Conservation (phyloP, 2,797 vertebrate genomes). For the Luscinia luscinia region DNA sequence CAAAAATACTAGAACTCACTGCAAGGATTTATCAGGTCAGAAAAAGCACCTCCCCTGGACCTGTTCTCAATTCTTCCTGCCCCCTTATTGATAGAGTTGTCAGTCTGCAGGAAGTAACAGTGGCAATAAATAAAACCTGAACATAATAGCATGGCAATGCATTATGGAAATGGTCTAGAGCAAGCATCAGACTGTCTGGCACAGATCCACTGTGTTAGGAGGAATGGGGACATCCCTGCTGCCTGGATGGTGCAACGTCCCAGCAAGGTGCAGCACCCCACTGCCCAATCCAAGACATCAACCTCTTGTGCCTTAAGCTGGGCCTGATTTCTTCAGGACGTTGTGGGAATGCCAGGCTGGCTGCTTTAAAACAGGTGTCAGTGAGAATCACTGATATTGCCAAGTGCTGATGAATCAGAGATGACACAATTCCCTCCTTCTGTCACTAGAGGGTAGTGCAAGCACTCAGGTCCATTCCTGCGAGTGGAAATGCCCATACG, state of each 20-base stretch:
- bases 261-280: background rate
- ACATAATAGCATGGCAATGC: background rate
- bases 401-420: background rate
- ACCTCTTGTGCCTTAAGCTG: background rate
- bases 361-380: background rate
- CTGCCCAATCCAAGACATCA: background rate
- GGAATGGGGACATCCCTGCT: background rate
- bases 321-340: background rate
- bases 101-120: background rate
- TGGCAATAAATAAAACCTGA: background rate
- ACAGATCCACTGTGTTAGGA: background rate
- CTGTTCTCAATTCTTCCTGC: background rate
- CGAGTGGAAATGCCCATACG: background rate
- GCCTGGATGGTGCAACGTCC: background rate
- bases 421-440: background rate
- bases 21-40: background rate
- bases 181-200: background rate
- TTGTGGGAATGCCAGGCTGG: background rate
- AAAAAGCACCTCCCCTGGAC: background rate
- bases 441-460: slow-evolving; percentile 70
- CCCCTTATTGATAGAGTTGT: background rate
- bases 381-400: background rate
- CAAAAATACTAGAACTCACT: background rate
- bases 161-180: background rate
- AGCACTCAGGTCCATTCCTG: slow-evolving; percentile 16